A percentile compares a stretch with the other conserved stretches of the same genome.
Conservation (phyloP, 2,113 vertebrate genomes). For the Trematomus loennbergii region DNA sequence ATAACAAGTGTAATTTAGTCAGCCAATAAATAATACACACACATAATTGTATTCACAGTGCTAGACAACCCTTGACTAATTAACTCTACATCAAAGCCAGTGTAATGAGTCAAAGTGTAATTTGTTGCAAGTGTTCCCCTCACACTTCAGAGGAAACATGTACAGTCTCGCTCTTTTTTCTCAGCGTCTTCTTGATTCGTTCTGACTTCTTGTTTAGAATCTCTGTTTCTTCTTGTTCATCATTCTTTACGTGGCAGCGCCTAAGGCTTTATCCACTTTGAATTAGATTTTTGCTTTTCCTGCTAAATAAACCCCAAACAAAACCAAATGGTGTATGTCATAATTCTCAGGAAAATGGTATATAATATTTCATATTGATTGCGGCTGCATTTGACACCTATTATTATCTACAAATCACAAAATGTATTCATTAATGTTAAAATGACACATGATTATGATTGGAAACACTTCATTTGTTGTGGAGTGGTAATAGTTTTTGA, state of each 20-base stretch:
- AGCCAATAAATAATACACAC: background rate
- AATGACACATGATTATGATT: background rate
- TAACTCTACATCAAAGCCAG: constrained; percentile 36
- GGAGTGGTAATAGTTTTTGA: too few species aligned
- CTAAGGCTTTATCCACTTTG: background rate
- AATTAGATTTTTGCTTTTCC: background rate
- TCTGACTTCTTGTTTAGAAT: background rate
- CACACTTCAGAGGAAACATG: background rate
- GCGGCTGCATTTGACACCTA: background rate
- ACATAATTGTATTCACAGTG: background rate
- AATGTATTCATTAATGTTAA: background rate
- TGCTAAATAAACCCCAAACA: background rate
- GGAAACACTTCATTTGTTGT: background rate
- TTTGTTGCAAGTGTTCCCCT: constrained; percentile 11
- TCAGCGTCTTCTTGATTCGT: background rate
- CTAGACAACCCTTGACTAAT: constrained; percentile 13
- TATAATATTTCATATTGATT: background rate
- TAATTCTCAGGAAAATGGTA: background rate
- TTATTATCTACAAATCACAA: background rate
- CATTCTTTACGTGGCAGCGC: background rate
- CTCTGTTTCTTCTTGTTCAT: background rate
- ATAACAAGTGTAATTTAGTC: constrained; percentile 17
- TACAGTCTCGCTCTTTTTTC: background rate
- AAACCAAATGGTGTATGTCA: background rate
- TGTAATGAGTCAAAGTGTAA: constrained; percentile 27